Percentiles rank a stretch among this genome's conserved stretches.
Conservation (phyloP, 1,140 invertebrate genomes). For the Branchinecta lynchi region DNA sequence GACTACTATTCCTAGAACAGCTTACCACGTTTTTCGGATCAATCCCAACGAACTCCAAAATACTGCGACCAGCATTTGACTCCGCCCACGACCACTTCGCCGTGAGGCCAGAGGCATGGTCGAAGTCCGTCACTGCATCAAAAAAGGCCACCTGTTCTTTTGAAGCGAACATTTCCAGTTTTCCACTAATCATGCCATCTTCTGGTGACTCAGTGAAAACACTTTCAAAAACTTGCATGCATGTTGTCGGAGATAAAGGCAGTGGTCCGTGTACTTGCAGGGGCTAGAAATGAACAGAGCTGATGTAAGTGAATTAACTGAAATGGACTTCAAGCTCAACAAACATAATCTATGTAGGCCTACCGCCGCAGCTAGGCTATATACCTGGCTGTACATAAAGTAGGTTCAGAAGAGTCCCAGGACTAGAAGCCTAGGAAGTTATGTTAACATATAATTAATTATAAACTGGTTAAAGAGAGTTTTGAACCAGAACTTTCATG, state of each 20-base stretch:
- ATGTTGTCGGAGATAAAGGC: background rate
- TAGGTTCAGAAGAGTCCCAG: too few species aligned
- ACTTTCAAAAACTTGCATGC: background rate
- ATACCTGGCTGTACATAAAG: too few species aligned
- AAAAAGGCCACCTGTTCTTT: background rate
- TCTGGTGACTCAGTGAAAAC: background rate
- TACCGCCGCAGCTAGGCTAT: too few species aligned
- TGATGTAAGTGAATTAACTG: too few species aligned
- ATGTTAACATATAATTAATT: too few species aligned
- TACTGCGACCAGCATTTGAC: background rate
- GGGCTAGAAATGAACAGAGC: background rate
- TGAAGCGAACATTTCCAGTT: background rate
- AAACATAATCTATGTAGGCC: too few species aligned
- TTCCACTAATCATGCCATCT: background rate
- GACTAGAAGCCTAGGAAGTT: too few species aligned
- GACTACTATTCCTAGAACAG: too few species aligned
- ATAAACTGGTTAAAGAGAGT: too few species aligned
- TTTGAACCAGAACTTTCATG: too few species aligned
- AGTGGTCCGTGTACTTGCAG: background rate
- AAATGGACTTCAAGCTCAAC: too few species aligned
- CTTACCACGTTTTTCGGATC: constrained; percentile 2
- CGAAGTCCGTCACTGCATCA: background rate
- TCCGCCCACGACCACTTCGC: background rate
- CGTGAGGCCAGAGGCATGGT: background rate
- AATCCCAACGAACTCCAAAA: background rate